A percentile compares a stretch with the other conserved stretches of the same genome.
Conservation (phyloP, 2,113 vertebrate species). For the Ploceus nigricollis region DNA sequence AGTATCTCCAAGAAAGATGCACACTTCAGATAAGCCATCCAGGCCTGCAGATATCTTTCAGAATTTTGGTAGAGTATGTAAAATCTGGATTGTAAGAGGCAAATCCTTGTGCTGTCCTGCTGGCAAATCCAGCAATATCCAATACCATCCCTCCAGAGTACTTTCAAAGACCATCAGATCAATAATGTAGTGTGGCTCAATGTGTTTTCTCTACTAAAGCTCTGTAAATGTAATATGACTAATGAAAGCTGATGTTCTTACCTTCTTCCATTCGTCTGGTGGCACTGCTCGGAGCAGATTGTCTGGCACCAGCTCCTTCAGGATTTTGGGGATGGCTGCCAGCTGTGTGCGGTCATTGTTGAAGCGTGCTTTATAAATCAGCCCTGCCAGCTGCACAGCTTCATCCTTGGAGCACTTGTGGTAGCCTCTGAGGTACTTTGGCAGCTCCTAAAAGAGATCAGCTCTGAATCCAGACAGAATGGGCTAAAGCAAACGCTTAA, state of each 20-base stretch:
- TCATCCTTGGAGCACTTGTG: slow-evolving; percentile 87
- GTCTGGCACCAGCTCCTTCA: slow-evolving; percentile 87
- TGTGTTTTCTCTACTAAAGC: neutral
- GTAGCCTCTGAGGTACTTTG: slow-evolving; percentile 93
- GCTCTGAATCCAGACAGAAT: neutral
- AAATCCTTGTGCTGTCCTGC: neutral
- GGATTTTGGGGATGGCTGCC: slow-evolving; percentile 79
- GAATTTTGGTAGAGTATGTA: neutral
- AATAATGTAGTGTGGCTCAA: neutral
- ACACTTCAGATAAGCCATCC: neutral
- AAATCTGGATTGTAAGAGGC: neutral
- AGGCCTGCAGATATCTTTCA: neutral
- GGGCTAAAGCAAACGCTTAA: neutral
- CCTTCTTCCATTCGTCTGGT: slow-evolving; percentile 93
- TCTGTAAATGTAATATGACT: neutral
- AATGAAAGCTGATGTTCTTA: slow-evolving; percentile 32
- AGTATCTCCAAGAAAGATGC: neutral
- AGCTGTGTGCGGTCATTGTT: slow-evolving; percentile 78
- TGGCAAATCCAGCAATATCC: neutral
- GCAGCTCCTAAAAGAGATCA: slow-evolving; percentile 81
- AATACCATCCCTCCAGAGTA: neutral
- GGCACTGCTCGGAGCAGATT: slow-evolving; percentile 83
- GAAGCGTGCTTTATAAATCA: slow-evolving; percentile 85
- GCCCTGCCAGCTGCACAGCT: slow-evolving; percentile 79
- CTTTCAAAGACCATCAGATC: neutral